Base-by-base conservation (phyloP, 2,888 invertebrate genomes). In the Entomobrya proxima region DNA sequence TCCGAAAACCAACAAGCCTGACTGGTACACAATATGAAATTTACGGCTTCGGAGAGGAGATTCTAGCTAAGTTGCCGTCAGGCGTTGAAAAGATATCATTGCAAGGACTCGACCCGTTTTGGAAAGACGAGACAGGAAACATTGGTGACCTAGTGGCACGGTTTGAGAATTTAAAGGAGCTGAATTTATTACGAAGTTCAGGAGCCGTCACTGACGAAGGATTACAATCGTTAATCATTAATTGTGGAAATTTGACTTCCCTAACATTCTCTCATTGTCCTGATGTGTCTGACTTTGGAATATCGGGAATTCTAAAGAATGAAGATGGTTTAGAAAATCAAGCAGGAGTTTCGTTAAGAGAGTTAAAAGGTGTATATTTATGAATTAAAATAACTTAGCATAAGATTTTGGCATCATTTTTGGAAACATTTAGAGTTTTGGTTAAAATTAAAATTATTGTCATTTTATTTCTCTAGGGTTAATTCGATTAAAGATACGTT, bases 241-340 rank as follows among this genome's bases (percentile, higher is more conserved):
- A 58, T n/a, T 87, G 81, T 13, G 21, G 50, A 1, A 64, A 72
- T 11, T 52, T 88, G 50, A 61, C 30, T 21, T 52, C 77, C 24
- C 79, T 88, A 21, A 55, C 84, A 18, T 77, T 88, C 27, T 77
- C 78, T 2, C 87, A 88, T 64, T 87, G 86, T 44, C 58, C 50
- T 3, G 69, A 72, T 2, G 52, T 88, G 6, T 79, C 84, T 11
- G 74, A 79, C 37, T 58, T 32, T 69, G 88, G 87, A 44, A 35
- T 88, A 18, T 74, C 80, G n/a, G 88, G 88, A 6, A 64, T 52
- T 24, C 7, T 61, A n/a, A 47, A 5, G 13, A 77, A 52, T 13
- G 44, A 67, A 58, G 75, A 47, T 21, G 76, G 18, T 0, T 13
- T 13, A 11, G 83, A 32, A 35, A 72, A 77, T 40, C n/a, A 21